Evolutionary conservation across 30 jellyfish, hydroid and myxozoan genomes (phyloP), one percentile per base, ranked within the genome.

Genomic region (Aurelia aurita complex sp. Pacific): DNA sequence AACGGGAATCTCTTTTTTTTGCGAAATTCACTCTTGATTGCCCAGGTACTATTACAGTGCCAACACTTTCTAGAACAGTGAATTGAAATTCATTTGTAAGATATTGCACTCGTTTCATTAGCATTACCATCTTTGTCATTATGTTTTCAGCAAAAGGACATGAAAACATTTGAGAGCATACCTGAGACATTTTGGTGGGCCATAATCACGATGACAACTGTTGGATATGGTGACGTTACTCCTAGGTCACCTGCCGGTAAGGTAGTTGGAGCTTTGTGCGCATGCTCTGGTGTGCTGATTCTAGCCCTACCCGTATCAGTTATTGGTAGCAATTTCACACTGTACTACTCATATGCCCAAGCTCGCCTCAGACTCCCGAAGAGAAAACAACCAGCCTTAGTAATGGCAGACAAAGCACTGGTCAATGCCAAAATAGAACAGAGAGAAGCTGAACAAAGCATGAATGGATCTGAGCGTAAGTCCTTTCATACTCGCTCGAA

Each of bases 121-220:
- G 1, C 1, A 15, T 33, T 9, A 18, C 12, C 4, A 18, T n/a
- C 16, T 67, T 0, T 4, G 46, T 23, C 16, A 35, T 14, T 53
- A 55, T 53, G 11, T 1, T 83, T 83, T 18, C 81, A 86, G 89
- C 80, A 69, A 77, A 61, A 77, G 57, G 51, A 55, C 17, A 13
- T 52, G 32, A n/a, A 38, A 69, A 83, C 94, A 55, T 90, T 90
- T 73, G 81, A 73, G 35, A 90, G 97, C 76, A 90, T 90, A 67
- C 97, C 97, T 35, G 95, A 79, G 70, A 70, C 97, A 35, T 90
- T 90, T 53, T 90, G 97, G 97, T 90, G 97, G 97, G 97, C 97
- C 16, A 90, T 90, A 19, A 90, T 90, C 73, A 90, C 97, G 33
- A 78, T 90, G 94, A 90, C 97, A 11, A 90, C 97, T 14, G 97